Evolutionary conservation across 2,888 invertebrate genomes (phyloP).

Genomic region (Mayetiola destructor): DNA sequence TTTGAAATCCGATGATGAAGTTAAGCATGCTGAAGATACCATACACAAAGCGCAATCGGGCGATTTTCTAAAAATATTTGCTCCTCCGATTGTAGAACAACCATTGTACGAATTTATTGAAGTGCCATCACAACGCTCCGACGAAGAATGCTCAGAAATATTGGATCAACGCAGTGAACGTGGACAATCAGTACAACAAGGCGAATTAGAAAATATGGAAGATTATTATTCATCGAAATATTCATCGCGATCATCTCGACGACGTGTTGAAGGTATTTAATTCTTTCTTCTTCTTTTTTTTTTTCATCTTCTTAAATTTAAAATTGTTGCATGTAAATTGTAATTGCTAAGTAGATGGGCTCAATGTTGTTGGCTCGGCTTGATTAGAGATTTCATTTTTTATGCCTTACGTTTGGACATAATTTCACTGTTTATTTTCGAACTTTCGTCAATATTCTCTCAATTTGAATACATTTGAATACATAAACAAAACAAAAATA

Average conservation of each 20-base stretch:
- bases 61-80: slow-evolving; percentile 34
- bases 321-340: not conserved
- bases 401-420: not conserved
- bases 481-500: not conserved
- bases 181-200: slow-evolving; percentile 15
- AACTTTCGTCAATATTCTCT: not conserved
- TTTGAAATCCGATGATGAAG: slow-evolving; percentile 31
- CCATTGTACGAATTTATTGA: slow-evolving; percentile 34
- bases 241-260: slow-evolving; percentile 44
- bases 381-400: not conserved
- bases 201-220: slow-evolving; percentile 14
- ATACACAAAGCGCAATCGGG: slow-evolving; percentile 34
- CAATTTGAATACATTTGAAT: not conserved
- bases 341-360: not conserved
- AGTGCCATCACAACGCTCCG: slow-evolving; percentile 23
- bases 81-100: slow-evolving; percentile 30
- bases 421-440: not conserved
- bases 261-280: slow-evolving; percentile 44
- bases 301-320: too few species aligned
- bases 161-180: slow-evolving; percentile 14
- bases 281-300: not conserved
- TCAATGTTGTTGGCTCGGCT: not conserved
- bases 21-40: slow-evolving; percentile 35
- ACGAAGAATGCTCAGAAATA: slow-evolving; percentile 26
- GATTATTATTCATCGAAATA: slow-evolving; percentile 36